These are phyloP conservation scores for Lerema accius DNA, from an alignment of 1,140 invertebrate species.

Conservation along the genomic window DNA sequence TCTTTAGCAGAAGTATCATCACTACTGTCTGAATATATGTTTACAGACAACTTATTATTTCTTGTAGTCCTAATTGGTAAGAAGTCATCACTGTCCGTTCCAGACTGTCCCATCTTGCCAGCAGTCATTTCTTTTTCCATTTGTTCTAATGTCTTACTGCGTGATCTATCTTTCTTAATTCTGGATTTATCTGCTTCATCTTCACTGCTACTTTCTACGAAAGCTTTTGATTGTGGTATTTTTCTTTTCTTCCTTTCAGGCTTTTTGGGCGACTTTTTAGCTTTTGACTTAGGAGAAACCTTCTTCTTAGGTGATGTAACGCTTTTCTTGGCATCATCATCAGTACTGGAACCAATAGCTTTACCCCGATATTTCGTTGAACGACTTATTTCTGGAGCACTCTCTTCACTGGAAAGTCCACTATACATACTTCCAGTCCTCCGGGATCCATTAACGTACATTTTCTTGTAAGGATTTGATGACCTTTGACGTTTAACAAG, in stretches of 20 bases:
- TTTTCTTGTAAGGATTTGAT: constrained; percentile 87
- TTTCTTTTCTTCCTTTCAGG: constrained; percentile 76
- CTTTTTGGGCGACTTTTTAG: constrained; percentile 68
- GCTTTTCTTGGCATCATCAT: constrained; percentile 77
- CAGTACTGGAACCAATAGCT: constrained; percentile 75
- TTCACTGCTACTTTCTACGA: constrained; percentile 84
- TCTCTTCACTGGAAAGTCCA: constrained; percentile 87
- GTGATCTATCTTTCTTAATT: constrained; percentile 81
- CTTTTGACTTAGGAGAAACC: constrained; percentile 70
- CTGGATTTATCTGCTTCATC: constrained; percentile 80
- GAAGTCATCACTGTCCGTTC: constrained; percentile 90
- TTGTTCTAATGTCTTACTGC: constrained; percentile 85
- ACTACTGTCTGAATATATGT: constrained; percentile 90
- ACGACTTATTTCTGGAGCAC: constrained; percentile 72
- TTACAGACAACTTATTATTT: constrained; percentile 82
- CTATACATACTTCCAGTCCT: constrained; percentile 86
- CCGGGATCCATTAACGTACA: constrained; percentile 90
- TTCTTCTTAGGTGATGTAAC: constrained; percentile 71
- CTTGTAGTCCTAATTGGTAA: constrained; percentile 83
- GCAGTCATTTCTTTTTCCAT: constrained; percentile 88
- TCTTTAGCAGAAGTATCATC: constrained; percentile 76
- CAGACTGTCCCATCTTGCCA: constrained; percentile 79
- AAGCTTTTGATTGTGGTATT: constrained; percentile 69
- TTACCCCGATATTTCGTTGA: constrained; percentile 73
- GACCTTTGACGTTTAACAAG: constrained; percentile 83